phyloP scores from a whole-genome alignment of 2,888 invertebrate species.

The Orgyia antiqua region DNA sequence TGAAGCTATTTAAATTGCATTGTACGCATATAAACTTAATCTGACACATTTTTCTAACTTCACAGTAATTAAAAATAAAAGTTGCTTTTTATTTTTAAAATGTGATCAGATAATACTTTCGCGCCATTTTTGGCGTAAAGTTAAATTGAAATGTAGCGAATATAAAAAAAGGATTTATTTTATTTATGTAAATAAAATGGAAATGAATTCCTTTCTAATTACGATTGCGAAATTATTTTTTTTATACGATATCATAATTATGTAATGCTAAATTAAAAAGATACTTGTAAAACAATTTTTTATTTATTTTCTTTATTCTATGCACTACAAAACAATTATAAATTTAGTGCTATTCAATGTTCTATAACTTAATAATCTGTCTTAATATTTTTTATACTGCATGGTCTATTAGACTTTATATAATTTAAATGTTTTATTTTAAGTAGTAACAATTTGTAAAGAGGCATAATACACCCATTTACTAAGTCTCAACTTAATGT shows the following conservation, averaged over 20 bases:
- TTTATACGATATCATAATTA: no score
- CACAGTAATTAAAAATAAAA: background rate
- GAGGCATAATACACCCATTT: conserved; percentile 48
- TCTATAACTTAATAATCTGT: no score
- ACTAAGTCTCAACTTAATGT: conserved; percentile 10
- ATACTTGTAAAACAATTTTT: no score
- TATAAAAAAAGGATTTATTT: conserved; percentile 14
- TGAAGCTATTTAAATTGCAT: background rate
- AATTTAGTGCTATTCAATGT: no score
- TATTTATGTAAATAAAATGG: conserved; percentile 14
- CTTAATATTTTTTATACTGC: no score
- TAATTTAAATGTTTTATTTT: conserved; percentile 34
- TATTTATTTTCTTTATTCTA: no score
- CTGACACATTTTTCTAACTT: background rate
- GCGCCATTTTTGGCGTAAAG: background rate
- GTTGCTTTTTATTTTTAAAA: background rate
- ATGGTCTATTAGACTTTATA: conserved; percentile 28
- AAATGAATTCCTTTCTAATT: conserved; percentile 4
- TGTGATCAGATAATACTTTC: background rate
- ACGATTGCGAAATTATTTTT: conserved; percentile 4
- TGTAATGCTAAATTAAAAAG: no score
- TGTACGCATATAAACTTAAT: background rate
- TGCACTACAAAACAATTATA: no score
- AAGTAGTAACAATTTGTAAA: conserved; percentile 55
- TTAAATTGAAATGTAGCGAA: conserved; percentile 11